Evolutionary conservation across 2,797 vertebrate genomes (phyloP), one percentile per base, ranked within the genome.

Genomic region (Tympanoctomys barrerae): DNA sequence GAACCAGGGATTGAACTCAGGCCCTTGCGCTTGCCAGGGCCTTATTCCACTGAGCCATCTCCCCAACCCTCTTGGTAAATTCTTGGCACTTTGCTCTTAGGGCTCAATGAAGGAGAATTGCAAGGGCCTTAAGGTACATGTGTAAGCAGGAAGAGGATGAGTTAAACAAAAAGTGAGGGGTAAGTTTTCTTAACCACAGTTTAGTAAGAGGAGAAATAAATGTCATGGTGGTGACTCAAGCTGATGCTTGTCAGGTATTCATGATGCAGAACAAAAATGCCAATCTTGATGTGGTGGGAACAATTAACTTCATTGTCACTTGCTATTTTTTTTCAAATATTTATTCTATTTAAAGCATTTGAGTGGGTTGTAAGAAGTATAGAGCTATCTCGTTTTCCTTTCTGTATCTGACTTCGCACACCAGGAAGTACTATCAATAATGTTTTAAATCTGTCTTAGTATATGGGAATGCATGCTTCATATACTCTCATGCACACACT

Each of bases 151-250:
- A 46, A 16, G 5, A 46, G 24, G 3, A 85, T 83, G 12, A 75
- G 49, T 80, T 93, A 71, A 85, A 83, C 36, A 73, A 92, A 54
- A 31, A 54, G 70, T 89, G 12, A 94, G 14, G 33, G 12, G 13
- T 87, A 62, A 10, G n/a, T 64, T 75, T 68, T 77, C 62, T 61
- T 5, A 57, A 95, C 42, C 95, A 93, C 87, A 75, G 64, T 52
- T 77, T 90, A 5, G 78, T 73, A 97, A 94, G 91, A 96, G 28
- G 85, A 82, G 97, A 96, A 94, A 83, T 95, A 98, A 98, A 98
- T 96, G 93, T 97, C 98, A 97, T n/a, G 78, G 81, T 68, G 84
- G 73, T 98, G 98, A 98, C 90, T 98, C 98, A 98, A 95, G 73
- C 66, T 94, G 96, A 97, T 96, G 96, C 98, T 66, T 98, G 98